Base-by-base conservation (phyloP, 1,140 invertebrate species). In the Ooceraea biroi region DNA sequence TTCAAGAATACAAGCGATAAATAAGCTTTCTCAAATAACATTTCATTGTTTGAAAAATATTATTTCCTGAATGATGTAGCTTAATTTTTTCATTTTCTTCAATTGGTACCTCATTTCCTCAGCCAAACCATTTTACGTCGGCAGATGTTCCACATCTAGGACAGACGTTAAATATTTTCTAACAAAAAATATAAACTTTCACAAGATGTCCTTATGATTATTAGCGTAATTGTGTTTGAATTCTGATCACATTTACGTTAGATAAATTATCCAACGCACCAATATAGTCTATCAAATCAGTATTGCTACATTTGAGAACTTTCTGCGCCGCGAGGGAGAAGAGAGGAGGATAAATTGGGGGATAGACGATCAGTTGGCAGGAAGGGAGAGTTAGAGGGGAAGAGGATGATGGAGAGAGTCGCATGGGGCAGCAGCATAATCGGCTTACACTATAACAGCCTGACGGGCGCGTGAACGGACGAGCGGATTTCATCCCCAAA, bases 401-500 rank as follows among this genome's bases (percentile, higher is more conserved):
- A 52, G 72, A 48, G 78, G 65, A 65, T 41, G 78, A 63, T 25
- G 50, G 65, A 46, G 76, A 80, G 57, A 60, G 52, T 77, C 50
- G 25, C 66, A 78, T 58, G 48, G 61, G 65, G 65, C 22, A 69
- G 44, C 73, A 58, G 69, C 85, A 88, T 89, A 89, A 89, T 89
- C 88, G 88, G 88, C 88, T 89, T 89, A 89, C 84, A 88, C 78
- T 76, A 86, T 86, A 76, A 87, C 84, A 86, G 84, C 48, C 84
- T 83, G 86, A 89, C 87, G 87, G 74, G 71, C 84, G 84, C 86
- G 69, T 86, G 80, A 88, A 89, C 87, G 87, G 88, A 88, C 84
- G 84, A 72, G 52, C 84, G 76, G 84, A 86, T 85, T 85, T 89
- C 87, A 89, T 88, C 76, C 36, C 86, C 87, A 60, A 88, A 88